These are phyloP conservation scores for Esperia sulphurella DNA, from an alignment of 2,888 invertebrate genomes.

Conservation along the genomic window DNA sequence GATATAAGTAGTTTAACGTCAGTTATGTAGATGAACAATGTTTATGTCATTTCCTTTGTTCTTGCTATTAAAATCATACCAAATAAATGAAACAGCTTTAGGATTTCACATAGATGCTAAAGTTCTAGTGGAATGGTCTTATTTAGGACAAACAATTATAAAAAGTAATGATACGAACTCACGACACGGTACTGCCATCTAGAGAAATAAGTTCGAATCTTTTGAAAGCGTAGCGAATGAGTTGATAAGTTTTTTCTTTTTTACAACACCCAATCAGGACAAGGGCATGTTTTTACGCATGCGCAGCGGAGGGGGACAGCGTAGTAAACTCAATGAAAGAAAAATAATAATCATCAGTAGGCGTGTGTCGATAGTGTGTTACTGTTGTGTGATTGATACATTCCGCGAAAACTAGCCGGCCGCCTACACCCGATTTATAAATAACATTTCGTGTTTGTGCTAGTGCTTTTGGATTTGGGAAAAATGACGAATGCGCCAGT, in stretches of 20 bases:
- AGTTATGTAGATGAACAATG: background rate
- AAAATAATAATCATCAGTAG: constrained; percentile 42
- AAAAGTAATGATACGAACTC: background rate
- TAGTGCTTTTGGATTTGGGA: constrained; percentile 47
- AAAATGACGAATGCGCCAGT: constrained; percentile 86
- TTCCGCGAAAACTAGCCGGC: constrained; percentile 41
- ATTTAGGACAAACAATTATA: background rate
- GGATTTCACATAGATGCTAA: too few relatives aligned
- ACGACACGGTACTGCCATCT: constrained; percentile 27
- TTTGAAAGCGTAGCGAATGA: constrained; percentile 14
- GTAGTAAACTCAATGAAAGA: constrained; percentile 53
- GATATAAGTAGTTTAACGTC: background rate
- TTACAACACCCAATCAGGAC: constrained; percentile 14
- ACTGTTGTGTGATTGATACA: constrained; percentile 16
- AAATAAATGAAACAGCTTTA: too few relatives aligned
- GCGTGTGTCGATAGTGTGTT: constrained; percentile 40
- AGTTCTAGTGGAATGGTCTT: too few relatives aligned
- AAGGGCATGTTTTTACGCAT: constrained; percentile 58
- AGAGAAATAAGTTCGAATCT: constrained; percentile 11
- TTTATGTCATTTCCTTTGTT: background rate
- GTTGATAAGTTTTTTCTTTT: constrained; percentile 14
- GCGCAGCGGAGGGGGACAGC: constrained; percentile 57
- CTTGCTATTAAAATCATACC: too few relatives aligned
- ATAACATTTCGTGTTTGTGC: constrained; percentile 62
- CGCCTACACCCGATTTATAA: constrained; percentile 59